phyloP scores from a whole-genome alignment of 1,140 invertebrate species.

The Drosophila subobscura region DNA sequence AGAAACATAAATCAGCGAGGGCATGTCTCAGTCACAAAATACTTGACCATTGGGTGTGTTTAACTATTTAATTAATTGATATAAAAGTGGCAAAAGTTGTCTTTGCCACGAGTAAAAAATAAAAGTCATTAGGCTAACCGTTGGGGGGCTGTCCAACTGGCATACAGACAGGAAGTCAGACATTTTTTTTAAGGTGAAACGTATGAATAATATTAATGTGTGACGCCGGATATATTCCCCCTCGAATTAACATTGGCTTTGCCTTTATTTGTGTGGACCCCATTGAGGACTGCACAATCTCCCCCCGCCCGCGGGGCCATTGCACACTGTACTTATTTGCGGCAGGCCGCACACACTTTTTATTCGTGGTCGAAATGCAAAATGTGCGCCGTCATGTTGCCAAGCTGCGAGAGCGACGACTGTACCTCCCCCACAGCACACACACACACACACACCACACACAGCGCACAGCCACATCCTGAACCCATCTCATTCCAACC shows the following conservation, averaged over 20 bases:
- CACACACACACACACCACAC: no score
- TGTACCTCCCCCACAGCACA: neutral
- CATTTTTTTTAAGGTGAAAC: no score
- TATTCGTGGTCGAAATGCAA: constrained; percentile 68
- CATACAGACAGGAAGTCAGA: no score
- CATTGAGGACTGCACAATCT: constrained; percentile 8
- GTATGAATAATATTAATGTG: constrained; percentile 1
- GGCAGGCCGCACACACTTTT: constrained; percentile 67
- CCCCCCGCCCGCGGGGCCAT: constrained; percentile 19
- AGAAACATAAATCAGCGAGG: no score
- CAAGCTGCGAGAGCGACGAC: constrained; percentile 18
- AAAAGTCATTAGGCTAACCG: no score
- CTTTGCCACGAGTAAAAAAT: no score
- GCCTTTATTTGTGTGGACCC: constrained; percentile 7
- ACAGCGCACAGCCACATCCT: no score
- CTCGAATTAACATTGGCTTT: constrained; percentile 1
- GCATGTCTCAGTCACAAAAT: no score
- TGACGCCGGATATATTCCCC: constrained; percentile 1
- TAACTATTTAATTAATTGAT: no score
- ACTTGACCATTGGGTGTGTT: no score
- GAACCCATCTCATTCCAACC: neutral
- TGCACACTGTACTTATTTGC: constrained; percentile 58
- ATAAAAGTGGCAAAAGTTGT: no score
- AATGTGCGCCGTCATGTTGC: constrained; percentile 71
- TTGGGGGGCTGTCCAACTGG: no score